phyloP scores from a whole-genome alignment of 2,113 vertebrate species.

The zebrafish (Danio rerio) region GRCz12tu NC_133183.1:13228501-13229000 shows the following conservation, averaged over 20 bases:
- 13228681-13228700: slow-evolving; percentile 86
- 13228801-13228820: slow-evolving; percentile 79
- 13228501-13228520: background rate
- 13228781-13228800: slow-evolving; percentile 81
- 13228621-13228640: background rate
- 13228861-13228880: background rate
- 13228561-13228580: too few relatives aligned
- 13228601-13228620: too few relatives aligned
- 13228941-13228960: too few relatives aligned
- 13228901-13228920: background rate
- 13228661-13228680: slow-evolving; percentile 31
- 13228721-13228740: slow-evolving; percentile 95
- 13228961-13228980: too few relatives aligned
- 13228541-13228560: background rate
- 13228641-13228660: background rate
- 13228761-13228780: slow-evolving; percentile 80
- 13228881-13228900: background rate
- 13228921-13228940: too few relatives aligned
- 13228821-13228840: slow-evolving; percentile 89
- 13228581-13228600: too few relatives aligned
- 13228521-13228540: background rate
- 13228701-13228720: slow-evolving; percentile 89
- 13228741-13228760: slow-evolving; percentile 86
- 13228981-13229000: too few relatives aligned
- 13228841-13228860: background rate